Percentiles rank a stretch among this genome's conserved stretches.
Evolutionary conservation across 2,113 vertebrate genomes (phyloP).

Genomic region (Paradoxurus hermaphroditus): DNA sequence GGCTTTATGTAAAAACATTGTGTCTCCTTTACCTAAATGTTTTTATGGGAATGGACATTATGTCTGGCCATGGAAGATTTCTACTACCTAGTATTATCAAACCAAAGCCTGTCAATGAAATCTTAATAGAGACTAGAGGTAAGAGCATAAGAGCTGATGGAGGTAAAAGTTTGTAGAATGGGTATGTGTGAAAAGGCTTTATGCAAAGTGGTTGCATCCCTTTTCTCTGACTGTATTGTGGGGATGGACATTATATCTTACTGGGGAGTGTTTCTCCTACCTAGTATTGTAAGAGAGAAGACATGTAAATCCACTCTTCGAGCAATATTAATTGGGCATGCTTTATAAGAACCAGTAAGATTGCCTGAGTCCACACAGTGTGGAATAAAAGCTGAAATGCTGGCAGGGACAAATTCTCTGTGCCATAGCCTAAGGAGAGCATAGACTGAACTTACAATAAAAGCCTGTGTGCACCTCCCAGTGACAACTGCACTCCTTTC

Average conservation of each 20-base stretch:
- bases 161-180: not conserved
- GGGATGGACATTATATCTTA: not conserved
- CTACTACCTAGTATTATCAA: not conserved
- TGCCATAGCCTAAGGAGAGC: not conserved
- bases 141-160: not conserved
- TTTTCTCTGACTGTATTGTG: not conserved
- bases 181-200: not conserved
- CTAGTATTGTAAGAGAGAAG: not conserved
- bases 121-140: not conserved
- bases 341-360: not conserved
- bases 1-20: not conserved
- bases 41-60: not conserved
- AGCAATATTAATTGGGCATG: not conserved
- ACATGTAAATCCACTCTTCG: not conserved
- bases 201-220: not conserved
- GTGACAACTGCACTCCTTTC: not conserved
- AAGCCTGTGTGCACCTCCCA: not conserved
- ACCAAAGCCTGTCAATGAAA: not conserved
- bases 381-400: not conserved
- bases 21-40: not conserved
- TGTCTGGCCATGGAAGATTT: not conserved
- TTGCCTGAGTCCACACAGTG: not conserved
- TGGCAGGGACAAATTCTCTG: not conserved
- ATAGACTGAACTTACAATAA: not conserved
- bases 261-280: not conserved